Conservation (phyloP, 2,113 vertebrate species). For the Artemisiospiza belli region DNA sequence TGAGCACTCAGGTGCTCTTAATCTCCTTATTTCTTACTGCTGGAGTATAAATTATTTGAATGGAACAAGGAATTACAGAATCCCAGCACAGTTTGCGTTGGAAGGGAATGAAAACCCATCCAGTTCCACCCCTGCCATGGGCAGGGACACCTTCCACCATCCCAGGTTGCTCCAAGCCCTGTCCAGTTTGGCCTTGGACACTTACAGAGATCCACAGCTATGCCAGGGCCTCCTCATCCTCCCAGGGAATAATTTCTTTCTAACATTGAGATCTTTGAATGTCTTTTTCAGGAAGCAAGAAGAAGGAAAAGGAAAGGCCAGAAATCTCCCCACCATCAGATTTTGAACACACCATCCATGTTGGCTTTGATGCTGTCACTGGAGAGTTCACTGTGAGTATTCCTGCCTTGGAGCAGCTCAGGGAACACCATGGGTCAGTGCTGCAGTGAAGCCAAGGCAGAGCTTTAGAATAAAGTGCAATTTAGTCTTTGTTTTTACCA, state of each 20-base stretch:
- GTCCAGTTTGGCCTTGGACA: rapidly evolving
- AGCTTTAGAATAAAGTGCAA: neutral
- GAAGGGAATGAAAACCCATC: neutral
- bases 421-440: neutral
- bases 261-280: neutral
- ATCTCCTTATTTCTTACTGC: neutral
- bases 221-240: neutral
- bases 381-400: slow-evolving; percentile 96
- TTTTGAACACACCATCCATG: slow-evolving; percentile 97
- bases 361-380: slow-evolving; percentile 96
- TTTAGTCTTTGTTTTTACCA: neutral
- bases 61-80: neutral
- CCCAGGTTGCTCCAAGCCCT: rapidly evolving
- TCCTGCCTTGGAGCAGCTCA: neutral
- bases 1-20: neutral
- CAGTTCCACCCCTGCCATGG: rapidly evolving
- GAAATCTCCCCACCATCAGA: slow-evolving; percentile 97
- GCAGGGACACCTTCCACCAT: neutral
- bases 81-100: neutral
- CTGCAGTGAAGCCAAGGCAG: neutral
- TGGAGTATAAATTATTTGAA: neutral
- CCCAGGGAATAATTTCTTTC: neutral
- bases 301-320: slow-evolving; percentile 94
- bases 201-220: neutral
- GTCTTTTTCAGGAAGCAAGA: slow-evolving; percentile 82